Evolutionary conservation across 2,797 vertebrate genomes (phyloP).

Genomic region (Lacerta bilineata): DNA sequence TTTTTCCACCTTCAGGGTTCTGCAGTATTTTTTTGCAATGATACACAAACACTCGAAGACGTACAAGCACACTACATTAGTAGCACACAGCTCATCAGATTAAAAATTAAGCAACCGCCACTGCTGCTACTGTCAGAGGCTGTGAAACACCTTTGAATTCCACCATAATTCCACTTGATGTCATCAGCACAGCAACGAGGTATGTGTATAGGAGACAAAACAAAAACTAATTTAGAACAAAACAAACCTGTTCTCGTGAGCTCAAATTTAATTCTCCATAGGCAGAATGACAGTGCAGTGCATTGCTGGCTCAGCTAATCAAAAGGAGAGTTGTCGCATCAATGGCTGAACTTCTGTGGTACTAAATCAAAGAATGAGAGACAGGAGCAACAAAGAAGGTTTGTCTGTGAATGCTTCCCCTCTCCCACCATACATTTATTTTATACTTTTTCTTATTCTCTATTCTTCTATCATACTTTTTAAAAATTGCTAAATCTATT

Average conservation of each 20-base stretch:
- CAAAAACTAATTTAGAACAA: constrained; percentile 70
- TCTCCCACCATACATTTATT: background rate
- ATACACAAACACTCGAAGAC: constrained; percentile 29
- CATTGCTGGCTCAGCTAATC: constrained; percentile 54
- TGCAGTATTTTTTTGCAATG: constrained; percentile 41
- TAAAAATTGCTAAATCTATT: background rate
- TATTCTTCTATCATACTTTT: background rate
- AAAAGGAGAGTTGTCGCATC: constrained; percentile 51
- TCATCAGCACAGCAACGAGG: constrained; percentile 63
- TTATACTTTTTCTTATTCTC: background rate
- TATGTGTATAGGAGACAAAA: constrained; percentile 58
- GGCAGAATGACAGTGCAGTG: constrained; percentile 64
- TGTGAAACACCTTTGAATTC: constrained; percentile 65
- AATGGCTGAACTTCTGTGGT: constrained; percentile 1
- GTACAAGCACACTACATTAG: constrained; percentile 48
- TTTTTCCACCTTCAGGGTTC: constrained; percentile 42
- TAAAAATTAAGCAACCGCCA: constrained; percentile 65
- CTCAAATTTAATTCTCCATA: constrained; percentile 64
- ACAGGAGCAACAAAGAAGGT: background rate
- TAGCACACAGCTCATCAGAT: constrained; percentile 60
- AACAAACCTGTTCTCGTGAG: constrained; percentile 63
- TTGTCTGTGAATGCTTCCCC: constrained; percentile 8
- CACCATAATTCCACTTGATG: constrained; percentile 65
- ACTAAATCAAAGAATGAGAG: constrained; percentile 20
- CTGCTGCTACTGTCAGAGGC: constrained; percentile 59